phyloP scores from a whole-genome alignment of 2,113 vertebrate genomes.

The Notiomystis cincta region DNA sequence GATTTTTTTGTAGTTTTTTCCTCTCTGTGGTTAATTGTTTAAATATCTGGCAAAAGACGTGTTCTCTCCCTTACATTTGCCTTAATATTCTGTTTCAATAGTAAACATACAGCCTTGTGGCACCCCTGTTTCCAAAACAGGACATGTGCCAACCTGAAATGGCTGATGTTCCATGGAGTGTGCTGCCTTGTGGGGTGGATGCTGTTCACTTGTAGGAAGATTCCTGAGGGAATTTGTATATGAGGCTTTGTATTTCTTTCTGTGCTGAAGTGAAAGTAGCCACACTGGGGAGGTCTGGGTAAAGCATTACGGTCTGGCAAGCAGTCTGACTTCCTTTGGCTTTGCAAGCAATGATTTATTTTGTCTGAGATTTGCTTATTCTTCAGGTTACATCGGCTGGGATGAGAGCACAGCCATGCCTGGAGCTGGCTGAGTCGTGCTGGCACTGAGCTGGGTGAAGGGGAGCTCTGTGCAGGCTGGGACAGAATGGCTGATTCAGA shows the following conservation, averaged over 20 bases:
- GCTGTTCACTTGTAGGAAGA: not conserved
- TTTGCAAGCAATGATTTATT: not conserved
- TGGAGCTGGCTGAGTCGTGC: fast-evolving
- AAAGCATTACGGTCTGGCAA: not conserved
- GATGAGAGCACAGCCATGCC: not conserved
- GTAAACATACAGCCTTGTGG: not conserved
- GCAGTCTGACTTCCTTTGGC: not conserved
- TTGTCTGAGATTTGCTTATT: not conserved
- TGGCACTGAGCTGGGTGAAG: not conserved
- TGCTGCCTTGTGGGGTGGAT: not conserved
- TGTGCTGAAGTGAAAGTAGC: not conserved
- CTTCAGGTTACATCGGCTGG: not conserved
- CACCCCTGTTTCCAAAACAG: not conserved
- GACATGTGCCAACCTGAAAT: not conserved
- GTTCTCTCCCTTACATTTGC: not conserved
- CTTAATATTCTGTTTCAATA: not conserved
- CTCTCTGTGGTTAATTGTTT: not conserved
- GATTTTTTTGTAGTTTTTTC: fast-evolving
- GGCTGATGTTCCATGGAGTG: not conserved
- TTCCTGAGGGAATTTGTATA: not conserved
- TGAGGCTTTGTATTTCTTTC: not conserved
- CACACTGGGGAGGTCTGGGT: not conserved
- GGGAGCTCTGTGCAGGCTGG: not conserved
- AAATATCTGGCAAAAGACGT: not conserved
- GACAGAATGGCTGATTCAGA: not conserved